Conservation (phyloP, 2,888 invertebrate species). For the Dynastes tityus region DNA sequence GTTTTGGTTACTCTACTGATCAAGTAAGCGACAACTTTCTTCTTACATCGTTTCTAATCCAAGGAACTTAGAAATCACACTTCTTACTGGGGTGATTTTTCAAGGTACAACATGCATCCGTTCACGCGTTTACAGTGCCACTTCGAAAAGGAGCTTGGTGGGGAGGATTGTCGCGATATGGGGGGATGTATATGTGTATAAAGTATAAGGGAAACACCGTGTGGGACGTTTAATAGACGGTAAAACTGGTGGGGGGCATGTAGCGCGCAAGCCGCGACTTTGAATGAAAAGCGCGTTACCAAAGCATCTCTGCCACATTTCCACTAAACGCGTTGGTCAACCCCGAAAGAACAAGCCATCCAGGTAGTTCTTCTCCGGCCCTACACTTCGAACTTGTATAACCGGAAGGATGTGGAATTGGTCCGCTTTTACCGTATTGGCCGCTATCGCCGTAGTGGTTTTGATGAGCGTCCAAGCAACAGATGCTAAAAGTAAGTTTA, state of each 20-base stretch:
- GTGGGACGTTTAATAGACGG: slow-evolving; percentile 24
- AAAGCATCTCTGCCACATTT: slow-evolving; percentile 60
- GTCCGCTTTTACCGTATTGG: slow-evolving; percentile 55
- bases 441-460: slow-evolving; percentile 57
- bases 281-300: slow-evolving; percentile 64
- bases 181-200: background rate
- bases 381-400: background rate
- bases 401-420: slow-evolving; percentile 55
- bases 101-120: background rate
- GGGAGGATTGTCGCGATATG: background rate
- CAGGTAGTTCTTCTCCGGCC: background rate
- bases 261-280: slow-evolving; percentile 61
- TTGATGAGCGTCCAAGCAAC: slow-evolving; percentile 57
- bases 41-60: too few relatives aligned
- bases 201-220: slow-evolving; percentile 4
- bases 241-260: slow-evolving; percentile 34
- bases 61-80: too few relatives aligned
- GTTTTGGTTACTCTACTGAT: too few relatives aligned
- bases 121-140: too few relatives aligned
- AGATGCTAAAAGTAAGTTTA: slow-evolving; percentile 63
- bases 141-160: too few relatives aligned
- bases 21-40: too few relatives aligned
- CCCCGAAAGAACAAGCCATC: background rate
- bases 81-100: too few relatives aligned
- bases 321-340: slow-evolving; percentile 53